Base-by-base conservation (phyloP, 2,797 vertebrate species). In the Brachyrhaphis roseni region DNA sequence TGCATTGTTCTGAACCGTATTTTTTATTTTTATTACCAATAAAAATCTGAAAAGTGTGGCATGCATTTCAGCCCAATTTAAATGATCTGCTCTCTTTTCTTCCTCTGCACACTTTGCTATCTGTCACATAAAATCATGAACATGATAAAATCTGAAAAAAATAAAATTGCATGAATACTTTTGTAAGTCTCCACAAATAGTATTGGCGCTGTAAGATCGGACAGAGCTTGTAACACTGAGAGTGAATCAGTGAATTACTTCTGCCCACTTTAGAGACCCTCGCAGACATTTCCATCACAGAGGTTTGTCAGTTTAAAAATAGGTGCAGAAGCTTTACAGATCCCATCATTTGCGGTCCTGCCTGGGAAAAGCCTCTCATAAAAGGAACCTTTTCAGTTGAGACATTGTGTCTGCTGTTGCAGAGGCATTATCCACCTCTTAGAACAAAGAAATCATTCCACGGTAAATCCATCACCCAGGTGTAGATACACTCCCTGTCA, bases 381-480 rank as follows among this genome's bases (percentile, higher is more conserved):
- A 78, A 83, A 86, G 86, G 82, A 86, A 88, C 77, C 79, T 85
- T 89, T 89, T 86, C 82, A 77, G 87, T 75, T 49, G 79, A 87
- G 86, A 78, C 86, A 71, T 70, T 78, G 84, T 86, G 81, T 80
- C 86, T 66, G 55, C 73, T 12, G 82, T 87, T 75, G 45, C 84
- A 85, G 82, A 28, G 91, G 87, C 83, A 85, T 92, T 91, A 85
- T 84, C 86, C 83, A 79, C 84, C 88, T 87, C 86, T 66, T 64
- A 81, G 89, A 92, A 92, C 90, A 94, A 92, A 92, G 90, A 91
- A 90, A 90, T 92, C 88, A 88, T 78, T 84, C 80, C 82, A 84
- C 82, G 88, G 89, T 91, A 85, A 92, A 94, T 94, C 92, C 91
- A 94, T 94, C 94, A 92, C 87, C 84, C 62, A 85, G 87, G 88